Percentiles rank a stretch among this genome's conserved stretches.
These are phyloP conservation scores for Ageneiosus marmoratus DNA, from an alignment of 2,113 vertebrate species.

Conservation along the genomic window DNA sequence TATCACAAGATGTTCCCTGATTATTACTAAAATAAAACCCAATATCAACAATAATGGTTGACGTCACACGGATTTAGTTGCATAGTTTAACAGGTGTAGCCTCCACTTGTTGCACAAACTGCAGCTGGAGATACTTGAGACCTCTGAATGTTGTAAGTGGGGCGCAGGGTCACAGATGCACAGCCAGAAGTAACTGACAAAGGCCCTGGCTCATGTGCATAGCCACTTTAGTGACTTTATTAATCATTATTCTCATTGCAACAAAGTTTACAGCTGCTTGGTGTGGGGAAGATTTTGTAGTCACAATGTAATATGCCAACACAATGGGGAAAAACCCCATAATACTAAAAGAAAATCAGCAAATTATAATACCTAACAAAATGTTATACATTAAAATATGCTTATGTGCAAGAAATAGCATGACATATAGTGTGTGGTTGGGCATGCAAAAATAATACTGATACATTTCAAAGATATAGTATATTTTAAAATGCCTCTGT, in stretches of 20 bases:
- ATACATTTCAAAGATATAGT: background rate
- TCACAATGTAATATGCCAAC: background rate
- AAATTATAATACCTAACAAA: background rate
- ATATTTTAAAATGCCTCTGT: background rate
- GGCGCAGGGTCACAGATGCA: conserved; percentile 37
- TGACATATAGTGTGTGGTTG: background rate
- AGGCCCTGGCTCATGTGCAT: background rate
- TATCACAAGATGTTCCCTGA: background rate
- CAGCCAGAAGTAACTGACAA: conserved; percentile 17
- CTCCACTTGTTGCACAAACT: conserved; percentile 12
- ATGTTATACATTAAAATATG: too few species aligned
- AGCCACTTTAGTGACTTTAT: conserved; percentile 5
- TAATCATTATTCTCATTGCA: conserved; percentile 47
- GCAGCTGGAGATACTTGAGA: conserved; percentile 44
- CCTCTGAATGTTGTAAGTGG: conserved; percentile 23
- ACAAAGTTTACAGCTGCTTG: conserved; percentile 13
- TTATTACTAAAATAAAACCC: background rate
- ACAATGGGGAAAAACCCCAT: background rate
- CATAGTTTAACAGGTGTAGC: conserved; percentile 40
- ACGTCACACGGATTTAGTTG: conserved; percentile 1
- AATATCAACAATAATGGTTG: background rate
- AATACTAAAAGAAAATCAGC: background rate
- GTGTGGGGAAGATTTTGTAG: background rate
- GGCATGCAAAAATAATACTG: background rate
- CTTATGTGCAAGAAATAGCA: background rate